Base-by-base conservation (phyloP, 1,140 invertebrate species). In the Lasaia peninsularis region DNA sequence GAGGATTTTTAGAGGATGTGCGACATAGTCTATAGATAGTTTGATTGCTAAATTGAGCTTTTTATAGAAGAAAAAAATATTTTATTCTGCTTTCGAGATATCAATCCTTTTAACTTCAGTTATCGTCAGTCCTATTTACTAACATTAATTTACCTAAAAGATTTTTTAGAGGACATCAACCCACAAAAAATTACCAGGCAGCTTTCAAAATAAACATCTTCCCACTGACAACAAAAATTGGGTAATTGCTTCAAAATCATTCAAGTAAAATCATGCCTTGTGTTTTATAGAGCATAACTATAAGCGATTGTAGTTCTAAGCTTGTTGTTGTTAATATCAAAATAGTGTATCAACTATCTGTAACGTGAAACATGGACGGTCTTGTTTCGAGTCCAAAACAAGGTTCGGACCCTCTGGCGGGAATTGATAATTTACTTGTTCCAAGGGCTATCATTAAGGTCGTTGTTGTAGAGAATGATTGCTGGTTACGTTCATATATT, bases 381-480 rank as follows among this genome's bases (percentile, higher is more conserved):
- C 71, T 83, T 72, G 76, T 85, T 81, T 78, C 69, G 62, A 75
- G 75, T 78, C 74, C 71, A 73, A 84, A 86, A 82, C 68, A 71
- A 66, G 65, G 62, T 69, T 63, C 60, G 62, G 68, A 71, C 74
- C 79, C 80, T 80, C 66, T 63, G 77, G 77, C 79, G 74, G 67
- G 81, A 79, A 85, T 85, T 85, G 82, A 88, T 86, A 88, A 88
- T 88, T 86, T 86, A 82, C 81, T 84, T 60, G 78, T 79, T 80
- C 72, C 67, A 75, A 85, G 78, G 75, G 74, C 80, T 88, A 86
- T 88, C 77, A 88, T 88, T 88, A 88, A 75, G 68, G 67, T 63
- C 67, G 72, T 75, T 75, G 71, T 69, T 56, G 67, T 72, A 73
- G 69, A 75, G 65, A 74, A 84, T 87, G 80, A 88, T 88, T 86